Evolutionary conservation across 1,140 invertebrate genomes (phyloP).

Genomic region (Ceratina calcarata): DNA sequence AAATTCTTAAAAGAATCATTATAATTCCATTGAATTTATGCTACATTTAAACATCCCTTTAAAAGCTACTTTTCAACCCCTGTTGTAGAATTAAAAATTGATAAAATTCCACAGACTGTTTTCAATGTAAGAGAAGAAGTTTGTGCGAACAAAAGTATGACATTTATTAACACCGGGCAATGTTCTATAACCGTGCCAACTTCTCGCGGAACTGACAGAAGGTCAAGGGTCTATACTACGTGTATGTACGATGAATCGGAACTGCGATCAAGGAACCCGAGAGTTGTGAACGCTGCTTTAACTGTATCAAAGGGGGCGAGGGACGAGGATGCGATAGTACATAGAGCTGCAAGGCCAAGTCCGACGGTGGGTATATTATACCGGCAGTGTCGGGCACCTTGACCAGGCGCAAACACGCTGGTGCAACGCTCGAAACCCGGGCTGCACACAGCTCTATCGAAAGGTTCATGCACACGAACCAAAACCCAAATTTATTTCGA

Average conservation of each 20-base stretch:
- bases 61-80: too few species aligned
- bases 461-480: slow-evolving; percentile 11
- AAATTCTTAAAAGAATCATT: too few species aligned
- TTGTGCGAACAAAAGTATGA: too few species aligned
- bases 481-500: too few species aligned
- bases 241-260: neutral
- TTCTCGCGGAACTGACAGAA: neutral
- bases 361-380: slow-evolving; percentile 45
- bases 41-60: too few species aligned
- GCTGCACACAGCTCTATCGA: neutral
- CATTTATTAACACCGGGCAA: too few species aligned
- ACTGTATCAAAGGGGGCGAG: slow-evolving; percentile 29
- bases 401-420: slow-evolving; percentile 64
- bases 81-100: too few species aligned
- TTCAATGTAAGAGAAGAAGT: too few species aligned
- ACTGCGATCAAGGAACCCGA: neutral
- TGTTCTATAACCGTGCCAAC: too few species aligned
- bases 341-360: slow-evolving; percentile 59
- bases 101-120: too few species aligned
- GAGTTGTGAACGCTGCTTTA: slow-evolving; percentile 50
- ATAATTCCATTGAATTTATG: too few species aligned
- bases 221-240: neutral
- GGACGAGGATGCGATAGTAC: slow-evolving; percentile 59
- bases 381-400: slow-evolving; percentile 63
- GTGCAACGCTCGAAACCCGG: slow-evolving; percentile 61